Percentiles rank a stretch among this genome's conserved stretches.
phyloP scores from a whole-genome alignment of 2,113 vertebrate genomes.

The Rhynchomys soricoides region DNA sequence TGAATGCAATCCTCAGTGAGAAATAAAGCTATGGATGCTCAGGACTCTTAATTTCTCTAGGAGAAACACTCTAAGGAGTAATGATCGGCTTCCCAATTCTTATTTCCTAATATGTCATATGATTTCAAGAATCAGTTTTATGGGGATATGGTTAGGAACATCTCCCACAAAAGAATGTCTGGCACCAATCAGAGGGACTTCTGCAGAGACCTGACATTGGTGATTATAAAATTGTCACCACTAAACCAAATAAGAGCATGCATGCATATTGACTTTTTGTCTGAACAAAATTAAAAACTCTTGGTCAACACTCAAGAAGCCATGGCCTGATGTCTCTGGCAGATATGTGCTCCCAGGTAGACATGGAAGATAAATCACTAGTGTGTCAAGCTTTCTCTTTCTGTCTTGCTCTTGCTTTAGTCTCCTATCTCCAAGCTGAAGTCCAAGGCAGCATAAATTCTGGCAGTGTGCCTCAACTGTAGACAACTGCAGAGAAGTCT shows the following conservation, averaged over 20 bases:
- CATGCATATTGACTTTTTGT: not conserved
- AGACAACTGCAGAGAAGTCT: not conserved
- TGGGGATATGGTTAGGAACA: rapidly evolving
- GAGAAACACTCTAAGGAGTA: not conserved
- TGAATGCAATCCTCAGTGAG: not conserved
- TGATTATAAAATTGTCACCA: not conserved
- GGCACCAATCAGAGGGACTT: not conserved
- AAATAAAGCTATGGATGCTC: not conserved
- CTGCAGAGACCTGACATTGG: not conserved
- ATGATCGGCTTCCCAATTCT: not conserved
- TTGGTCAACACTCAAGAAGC: rapidly evolving
- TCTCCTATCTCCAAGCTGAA: not conserved
- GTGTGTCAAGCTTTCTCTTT: not conserved
- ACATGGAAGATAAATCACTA: not conserved
- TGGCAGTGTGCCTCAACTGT: not conserved
- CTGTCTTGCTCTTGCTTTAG: not conserved
- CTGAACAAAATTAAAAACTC: not conserved
- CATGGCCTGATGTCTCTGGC: no score
- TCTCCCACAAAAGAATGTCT: not conserved
- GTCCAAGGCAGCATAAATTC: not conserved
- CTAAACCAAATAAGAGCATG: not conserved
- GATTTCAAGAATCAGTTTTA: not conserved
- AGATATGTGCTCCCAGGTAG: not conserved
- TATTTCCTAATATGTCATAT: not conserved
- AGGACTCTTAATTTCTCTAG: not conserved